phyloP scores from a whole-genome alignment of 2,113 vertebrate species.

The Tricholaema leucomelas region DNA sequence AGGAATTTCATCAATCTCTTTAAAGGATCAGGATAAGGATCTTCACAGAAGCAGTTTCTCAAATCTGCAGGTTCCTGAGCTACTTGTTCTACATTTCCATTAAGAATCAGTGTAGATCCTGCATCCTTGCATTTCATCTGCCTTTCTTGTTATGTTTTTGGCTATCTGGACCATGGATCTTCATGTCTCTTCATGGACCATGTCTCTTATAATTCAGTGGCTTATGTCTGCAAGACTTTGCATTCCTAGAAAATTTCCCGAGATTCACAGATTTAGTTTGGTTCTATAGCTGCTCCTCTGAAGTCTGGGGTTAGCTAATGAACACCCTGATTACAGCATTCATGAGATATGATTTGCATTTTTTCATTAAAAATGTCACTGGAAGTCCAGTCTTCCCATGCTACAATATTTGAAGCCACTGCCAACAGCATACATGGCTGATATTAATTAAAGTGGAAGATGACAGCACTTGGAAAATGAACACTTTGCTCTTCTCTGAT shows the following conservation, averaged over 20 bases:
- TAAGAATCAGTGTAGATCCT: not conserved
- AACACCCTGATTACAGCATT: slow-evolving; percentile 26
- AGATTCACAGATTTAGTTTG: slow-evolving; percentile 2
- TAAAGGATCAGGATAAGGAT: not conserved
- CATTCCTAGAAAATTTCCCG: not conserved
- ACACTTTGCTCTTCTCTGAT: slow-evolving; percentile 50
- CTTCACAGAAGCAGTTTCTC: not conserved
- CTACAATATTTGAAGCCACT: slow-evolving; percentile 65
- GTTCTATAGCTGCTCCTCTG: not conserved
- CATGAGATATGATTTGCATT: slow-evolving; percentile 58
- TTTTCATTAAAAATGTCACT: slow-evolving; percentile 78
- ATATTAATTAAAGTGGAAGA: slow-evolving; percentile 81
- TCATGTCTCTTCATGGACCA: too few relatives aligned
- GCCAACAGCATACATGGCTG: slow-evolving; percentile 55
- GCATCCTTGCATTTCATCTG: not conserved
- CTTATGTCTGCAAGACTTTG: not conserved
- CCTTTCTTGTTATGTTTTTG: not conserved
- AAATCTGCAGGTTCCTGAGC: not conserved
- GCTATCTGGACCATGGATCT: not conserved
- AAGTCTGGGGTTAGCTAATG: slow-evolving; percentile 18
- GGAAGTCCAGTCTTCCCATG: slow-evolving; percentile 70
- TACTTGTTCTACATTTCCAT: not conserved
- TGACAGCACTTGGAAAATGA: slow-evolving; percentile 74
- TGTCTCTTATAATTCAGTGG: not conserved
- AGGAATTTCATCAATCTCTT: not conserved